Conservation (phyloP, 53 echinoderm and acorn worm species). For the Echinarachnius parma region DNA sequence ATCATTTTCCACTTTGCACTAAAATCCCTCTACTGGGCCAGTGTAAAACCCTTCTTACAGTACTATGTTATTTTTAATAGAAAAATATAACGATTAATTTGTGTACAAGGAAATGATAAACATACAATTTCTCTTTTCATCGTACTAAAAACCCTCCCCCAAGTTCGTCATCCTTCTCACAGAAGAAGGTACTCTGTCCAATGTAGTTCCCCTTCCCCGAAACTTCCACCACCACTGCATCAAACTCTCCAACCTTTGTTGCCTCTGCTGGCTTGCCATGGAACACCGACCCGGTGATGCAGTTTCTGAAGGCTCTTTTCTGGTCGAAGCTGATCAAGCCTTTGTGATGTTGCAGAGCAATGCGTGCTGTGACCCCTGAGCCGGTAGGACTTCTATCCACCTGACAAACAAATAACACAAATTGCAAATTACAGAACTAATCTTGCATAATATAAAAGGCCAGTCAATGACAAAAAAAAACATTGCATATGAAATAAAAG, state of each 20-base stretch:
- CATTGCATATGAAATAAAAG: too few species aligned
- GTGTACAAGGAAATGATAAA: too few species aligned
- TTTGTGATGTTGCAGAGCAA: slow-evolving; percentile 79
- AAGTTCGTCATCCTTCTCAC: slow-evolving; percentile 68
- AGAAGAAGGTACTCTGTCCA: slow-evolving; percentile 65
- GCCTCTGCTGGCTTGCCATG: slow-evolving; percentile 56
- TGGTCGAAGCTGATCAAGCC: slow-evolving; percentile 63
- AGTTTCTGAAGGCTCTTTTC: slow-evolving; percentile 61
- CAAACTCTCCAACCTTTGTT: slow-evolving; percentile 62
- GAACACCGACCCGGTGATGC: slow-evolving; percentile 57
- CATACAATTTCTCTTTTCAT: too few species aligned
- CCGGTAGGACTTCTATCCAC: slow-evolving; percentile 82
- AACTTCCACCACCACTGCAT: slow-evolving; percentile 87
- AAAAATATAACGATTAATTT: too few species aligned
- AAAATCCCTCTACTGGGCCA: too few species aligned
- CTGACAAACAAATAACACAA: too few species aligned
- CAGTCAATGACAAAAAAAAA: too few species aligned
- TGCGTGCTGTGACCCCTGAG: slow-evolving; percentile 82
- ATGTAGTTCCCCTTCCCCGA: slow-evolving; percentile 67
- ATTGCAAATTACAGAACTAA: too few species aligned
- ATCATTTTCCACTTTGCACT: too few species aligned
- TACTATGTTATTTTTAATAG: too few species aligned
- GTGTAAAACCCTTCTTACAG: too few species aligned
- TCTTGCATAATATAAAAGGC: too few species aligned
- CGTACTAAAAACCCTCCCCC: slow-evolving; percentile 65